Percentiles rank a stretch among this genome's conserved stretches.
Evolutionary conservation across 2,113 vertebrate species (phyloP).

Genomic region (Gopherus evgoodei): DNA sequence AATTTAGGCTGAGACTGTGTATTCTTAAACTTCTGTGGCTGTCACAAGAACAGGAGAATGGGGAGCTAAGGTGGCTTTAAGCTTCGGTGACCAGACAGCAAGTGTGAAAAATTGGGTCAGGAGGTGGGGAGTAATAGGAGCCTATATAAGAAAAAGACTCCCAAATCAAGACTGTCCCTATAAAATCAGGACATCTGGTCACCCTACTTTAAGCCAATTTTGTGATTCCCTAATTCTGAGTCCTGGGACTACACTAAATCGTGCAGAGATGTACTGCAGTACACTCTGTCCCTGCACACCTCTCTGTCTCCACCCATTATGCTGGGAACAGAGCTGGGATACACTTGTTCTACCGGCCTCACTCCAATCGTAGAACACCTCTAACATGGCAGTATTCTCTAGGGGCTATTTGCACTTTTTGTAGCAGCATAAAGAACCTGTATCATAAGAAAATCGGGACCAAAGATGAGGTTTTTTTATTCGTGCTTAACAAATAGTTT

Average conservation of each 20-base stretch:
- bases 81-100: no score
- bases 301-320: neutral
- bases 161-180: no score
- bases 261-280: neutral
- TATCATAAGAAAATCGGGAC: neutral
- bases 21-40: neutral
- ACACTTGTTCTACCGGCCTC: accelerated
- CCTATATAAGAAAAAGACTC: no score
- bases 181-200: no score
- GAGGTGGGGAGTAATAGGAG: no score
- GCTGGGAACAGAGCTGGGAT: neutral
- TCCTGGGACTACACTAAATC: neutral
- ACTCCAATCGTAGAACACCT: accelerated
- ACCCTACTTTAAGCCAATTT: neutral
- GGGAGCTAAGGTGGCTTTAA: neutral
- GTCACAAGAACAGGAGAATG: neutral
- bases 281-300: accelerated
- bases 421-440: neutral
- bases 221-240: neutral
- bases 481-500: neutral
- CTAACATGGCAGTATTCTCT: neutral
- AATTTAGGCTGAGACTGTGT: neutral
- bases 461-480: neutral
- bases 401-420: neutral
- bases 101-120: no score